These are phyloP conservation scores for Himalopsyche anomala DNA, from an alignment of 2,888 invertebrate genomes.

Conservation along the genomic window DNA sequence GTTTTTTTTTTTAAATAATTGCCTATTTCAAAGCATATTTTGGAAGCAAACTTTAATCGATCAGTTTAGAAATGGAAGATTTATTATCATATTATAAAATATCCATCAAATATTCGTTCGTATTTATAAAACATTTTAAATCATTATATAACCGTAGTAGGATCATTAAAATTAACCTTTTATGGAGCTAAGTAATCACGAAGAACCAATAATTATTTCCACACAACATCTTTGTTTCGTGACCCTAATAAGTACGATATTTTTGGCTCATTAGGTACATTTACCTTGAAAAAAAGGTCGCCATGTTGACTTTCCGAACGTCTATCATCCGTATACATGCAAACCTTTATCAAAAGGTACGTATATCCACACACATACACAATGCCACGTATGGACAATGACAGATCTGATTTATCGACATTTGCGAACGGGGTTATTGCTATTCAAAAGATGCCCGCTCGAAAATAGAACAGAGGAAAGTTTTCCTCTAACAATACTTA, in stretches of 20 bases:
- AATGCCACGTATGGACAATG: conserved; percentile 8
- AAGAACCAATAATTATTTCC: too few species aligned
- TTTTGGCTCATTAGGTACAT: conserved; percentile 26
- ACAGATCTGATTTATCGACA: conserved; percentile 34
- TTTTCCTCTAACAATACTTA: too few species aligned
- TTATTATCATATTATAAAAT: too few species aligned
- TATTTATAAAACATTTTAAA: too few species aligned
- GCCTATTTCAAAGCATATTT: too few species aligned
- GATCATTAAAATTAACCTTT: too few species aligned
- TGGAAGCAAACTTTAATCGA: too few species aligned
- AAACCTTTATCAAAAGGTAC: not conserved
- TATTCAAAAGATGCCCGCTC: conserved; percentile 9
- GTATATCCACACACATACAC: not conserved
- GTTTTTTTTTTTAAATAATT: too few species aligned
- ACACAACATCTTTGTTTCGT: not conserved
- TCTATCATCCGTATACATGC: not conserved
- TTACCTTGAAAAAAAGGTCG: conserved; percentile 29
- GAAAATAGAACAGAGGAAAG: conserved; percentile 1
- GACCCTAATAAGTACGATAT: conserved; percentile 14
- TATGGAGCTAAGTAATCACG: too few species aligned
- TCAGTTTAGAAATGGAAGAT: too few species aligned
- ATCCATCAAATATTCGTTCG: too few species aligned
- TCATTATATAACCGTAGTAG: too few species aligned
- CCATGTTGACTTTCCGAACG: conserved; percentile 26
- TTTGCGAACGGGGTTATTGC: conserved; percentile 21